These are phyloP conservation scores for Anguilla rostrata DNA, from an alignment of 2,113 vertebrate genomes.

Conservation along the genomic window DNA sequence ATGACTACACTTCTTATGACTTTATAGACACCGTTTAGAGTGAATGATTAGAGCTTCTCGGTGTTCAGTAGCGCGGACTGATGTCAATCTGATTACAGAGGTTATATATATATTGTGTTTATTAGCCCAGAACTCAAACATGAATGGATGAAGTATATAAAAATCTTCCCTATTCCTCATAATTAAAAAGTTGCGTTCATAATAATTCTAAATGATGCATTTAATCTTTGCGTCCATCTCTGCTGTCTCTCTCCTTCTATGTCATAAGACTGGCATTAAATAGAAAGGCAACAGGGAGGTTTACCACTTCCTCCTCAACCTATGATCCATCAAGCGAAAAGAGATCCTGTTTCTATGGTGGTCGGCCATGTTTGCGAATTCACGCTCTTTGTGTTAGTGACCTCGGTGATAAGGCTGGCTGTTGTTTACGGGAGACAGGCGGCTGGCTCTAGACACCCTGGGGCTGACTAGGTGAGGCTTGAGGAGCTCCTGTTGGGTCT, in stretches of 20 bases:
- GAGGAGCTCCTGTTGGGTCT: not conserved
- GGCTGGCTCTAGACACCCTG: not conserved
- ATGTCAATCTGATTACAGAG: no score
- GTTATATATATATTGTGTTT: no score
- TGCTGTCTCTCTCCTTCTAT: not conserved
- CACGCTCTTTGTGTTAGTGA: not conserved
- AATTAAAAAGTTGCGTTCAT: no score
- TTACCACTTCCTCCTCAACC: not conserved
- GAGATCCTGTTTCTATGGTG: not conserved
- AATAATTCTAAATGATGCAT: no score
- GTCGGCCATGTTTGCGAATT: not conserved
- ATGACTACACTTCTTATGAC: not conserved
- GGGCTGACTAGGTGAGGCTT: not conserved
- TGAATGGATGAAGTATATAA: no score
- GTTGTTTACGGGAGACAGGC: not conserved
- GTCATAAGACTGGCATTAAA: not conserved
- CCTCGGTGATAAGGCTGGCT: not conserved
- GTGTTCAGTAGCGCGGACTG: no score
- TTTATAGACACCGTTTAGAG: not conserved
- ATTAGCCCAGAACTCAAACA: no score
- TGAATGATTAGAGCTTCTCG: not conserved
- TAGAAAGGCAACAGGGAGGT: not conserved
- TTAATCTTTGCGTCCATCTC: no score
- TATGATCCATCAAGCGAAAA: not conserved
- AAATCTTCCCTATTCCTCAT: no score